A percentile compares a stretch with the other conserved stretches of the same genome.
These are phyloP conservation scores for Spilarctia lutea DNA, from an alignment of 2,888 invertebrate species.

Conservation along the genomic window DNA sequence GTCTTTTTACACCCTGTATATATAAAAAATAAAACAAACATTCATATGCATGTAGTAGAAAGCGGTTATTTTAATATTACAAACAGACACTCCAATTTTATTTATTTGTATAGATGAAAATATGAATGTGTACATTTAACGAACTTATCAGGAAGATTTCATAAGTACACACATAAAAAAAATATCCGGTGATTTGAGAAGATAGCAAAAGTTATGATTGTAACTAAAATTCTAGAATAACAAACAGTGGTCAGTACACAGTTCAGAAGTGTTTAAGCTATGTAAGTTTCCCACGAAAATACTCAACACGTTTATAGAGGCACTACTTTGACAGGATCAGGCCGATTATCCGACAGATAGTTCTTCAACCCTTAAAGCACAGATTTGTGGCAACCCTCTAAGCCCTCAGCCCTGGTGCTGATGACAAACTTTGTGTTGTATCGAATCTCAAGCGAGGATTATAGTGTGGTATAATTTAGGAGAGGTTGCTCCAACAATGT, in stretches of 20 bases:
- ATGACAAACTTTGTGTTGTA: slow-evolving; percentile 66
- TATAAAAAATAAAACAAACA: no score
- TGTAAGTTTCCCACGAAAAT: slow-evolving; percentile 22
- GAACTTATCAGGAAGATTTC: no score
- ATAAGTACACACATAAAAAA: no score
- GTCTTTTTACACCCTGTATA: no score
- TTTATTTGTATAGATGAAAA: no score
- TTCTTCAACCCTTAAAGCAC: slow-evolving; percentile 41
- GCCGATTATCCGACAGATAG: slow-evolving; percentile 37
- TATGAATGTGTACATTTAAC: no score
- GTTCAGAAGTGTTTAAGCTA: not conserved
- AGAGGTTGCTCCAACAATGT: slow-evolving; percentile 19
- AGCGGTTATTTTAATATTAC: no score
- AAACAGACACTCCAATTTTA: no score
- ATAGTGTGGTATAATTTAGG: slow-evolving; percentile 27
- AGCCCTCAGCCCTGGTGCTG: slow-evolving; percentile 44
- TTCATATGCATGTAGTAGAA: no score
- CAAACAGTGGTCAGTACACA: not conserved
- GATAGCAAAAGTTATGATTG: no score
- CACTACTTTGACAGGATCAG: slow-evolving; percentile 31
- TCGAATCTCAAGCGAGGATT: slow-evolving; percentile 55
- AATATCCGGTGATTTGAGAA: no score
- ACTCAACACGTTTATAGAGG: slow-evolving; percentile 25
- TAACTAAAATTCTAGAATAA: no score
- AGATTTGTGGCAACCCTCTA: slow-evolving; percentile 32